phyloP scores from a whole-genome alignment of 92 coral and sea anemone genomes.

The Anthopleura xanthogrammica region DNA sequence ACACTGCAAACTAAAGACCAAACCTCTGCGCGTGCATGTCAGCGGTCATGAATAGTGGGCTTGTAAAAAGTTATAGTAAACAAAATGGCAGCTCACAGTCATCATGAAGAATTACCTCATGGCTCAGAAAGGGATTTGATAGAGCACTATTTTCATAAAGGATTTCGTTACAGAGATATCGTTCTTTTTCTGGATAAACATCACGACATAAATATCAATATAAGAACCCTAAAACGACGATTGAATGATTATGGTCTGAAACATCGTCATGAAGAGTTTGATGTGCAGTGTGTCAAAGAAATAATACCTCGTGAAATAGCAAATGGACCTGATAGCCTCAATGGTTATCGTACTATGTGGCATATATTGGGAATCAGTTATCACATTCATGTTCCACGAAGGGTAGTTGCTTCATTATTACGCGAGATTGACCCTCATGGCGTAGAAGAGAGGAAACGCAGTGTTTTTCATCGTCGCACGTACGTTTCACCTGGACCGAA shows the following conservation, averaged over 20 bases:
- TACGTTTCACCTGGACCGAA: too few relatives aligned
- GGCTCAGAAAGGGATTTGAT: too few relatives aligned
- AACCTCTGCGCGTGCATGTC: background rate
- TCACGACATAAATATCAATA: slow-evolving; percentile 38
- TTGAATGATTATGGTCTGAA: background rate
- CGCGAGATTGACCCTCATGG: slow-evolving; percentile 51
- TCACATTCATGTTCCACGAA: slow-evolving; percentile 47
- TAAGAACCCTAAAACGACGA: slow-evolving; percentile 55
- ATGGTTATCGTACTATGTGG: slow-evolving; percentile 58
- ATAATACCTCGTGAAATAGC: slow-evolving; percentile 31
- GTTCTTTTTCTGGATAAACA: slow-evolving; percentile 32
- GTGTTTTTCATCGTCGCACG: too few relatives aligned
- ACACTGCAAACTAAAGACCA: background rate
- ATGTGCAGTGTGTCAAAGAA: slow-evolving; percentile 20
- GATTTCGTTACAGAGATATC: slow-evolving; percentile 22
- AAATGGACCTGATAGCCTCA: slow-evolving; percentile 54
- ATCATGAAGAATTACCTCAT: background rate
- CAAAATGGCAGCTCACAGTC: background rate
- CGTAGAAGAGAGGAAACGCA: slow-evolving; percentile 39
- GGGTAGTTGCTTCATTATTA: slow-evolving; percentile 41
- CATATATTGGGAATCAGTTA: slow-evolving; percentile 49
- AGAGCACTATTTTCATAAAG: background rate
- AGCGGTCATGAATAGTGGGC: too few relatives aligned
- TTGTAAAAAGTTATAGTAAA: too few relatives aligned
- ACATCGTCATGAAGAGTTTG: background rate